Conservation (phyloP, 2,113 vertebrate genomes). For the Entomyzon cyanotis region DNA sequence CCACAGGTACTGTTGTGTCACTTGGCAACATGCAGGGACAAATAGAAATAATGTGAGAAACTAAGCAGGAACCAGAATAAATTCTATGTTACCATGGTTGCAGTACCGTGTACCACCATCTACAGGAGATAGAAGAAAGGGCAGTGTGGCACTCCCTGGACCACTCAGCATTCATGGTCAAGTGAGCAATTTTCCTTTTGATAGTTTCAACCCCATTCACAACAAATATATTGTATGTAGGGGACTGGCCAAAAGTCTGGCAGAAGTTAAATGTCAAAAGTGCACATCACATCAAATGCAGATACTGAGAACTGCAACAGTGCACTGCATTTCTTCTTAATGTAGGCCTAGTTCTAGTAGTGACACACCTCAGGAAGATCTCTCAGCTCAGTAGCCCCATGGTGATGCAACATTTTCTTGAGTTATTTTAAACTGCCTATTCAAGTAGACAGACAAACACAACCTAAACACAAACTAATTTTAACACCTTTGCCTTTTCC, state of each 20-base stretch:
- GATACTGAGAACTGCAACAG: neutral
- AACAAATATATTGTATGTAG: neutral
- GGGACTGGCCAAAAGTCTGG: neutral
- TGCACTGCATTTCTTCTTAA: neutral
- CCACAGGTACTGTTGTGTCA: neutral
- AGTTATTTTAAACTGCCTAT: neutral
- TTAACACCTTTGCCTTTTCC: neutral
- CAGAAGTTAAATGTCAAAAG: neutral
- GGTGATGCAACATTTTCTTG: neutral
- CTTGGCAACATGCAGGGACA: neutral
- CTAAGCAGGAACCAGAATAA: neutral
- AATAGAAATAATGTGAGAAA: neutral
- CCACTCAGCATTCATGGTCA: neutral
- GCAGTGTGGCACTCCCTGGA: neutral
- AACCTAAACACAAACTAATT: neutral
- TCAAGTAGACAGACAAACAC: neutral
- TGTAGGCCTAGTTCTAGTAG: neutral
- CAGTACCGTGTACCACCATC: neutral
- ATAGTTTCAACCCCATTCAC: neutral
- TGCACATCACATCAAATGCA: neutral
- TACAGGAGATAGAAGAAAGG: neutral
- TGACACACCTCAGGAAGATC: neutral
- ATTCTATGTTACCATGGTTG: neutral
- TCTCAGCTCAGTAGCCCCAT: neutral
- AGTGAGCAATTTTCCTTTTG: neutral